A percentile compares a stretch with the other conserved stretches of the same genome.
phyloP scores from a whole-genome alignment of 2,113 vertebrate species.

The Nipponia nippon region DNA sequence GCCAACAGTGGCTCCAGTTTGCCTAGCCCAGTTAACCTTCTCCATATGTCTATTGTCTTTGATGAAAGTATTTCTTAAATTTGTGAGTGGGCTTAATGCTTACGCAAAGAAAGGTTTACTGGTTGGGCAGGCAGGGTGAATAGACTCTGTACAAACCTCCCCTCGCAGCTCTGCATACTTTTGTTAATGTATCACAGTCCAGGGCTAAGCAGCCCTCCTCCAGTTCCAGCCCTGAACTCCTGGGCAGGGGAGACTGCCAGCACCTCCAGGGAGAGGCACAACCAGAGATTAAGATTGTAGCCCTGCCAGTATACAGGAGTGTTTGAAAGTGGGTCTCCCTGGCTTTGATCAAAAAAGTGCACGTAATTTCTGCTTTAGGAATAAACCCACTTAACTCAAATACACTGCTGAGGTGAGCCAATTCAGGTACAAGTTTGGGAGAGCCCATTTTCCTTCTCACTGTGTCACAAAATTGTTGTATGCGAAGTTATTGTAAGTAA shows the following conservation, averaged over 20 bases:
- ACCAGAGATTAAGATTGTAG: neutral
- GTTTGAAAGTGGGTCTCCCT: neutral
- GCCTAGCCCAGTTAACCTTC: slow-evolving; percentile 43
- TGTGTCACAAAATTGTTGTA: neutral
- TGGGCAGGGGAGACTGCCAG: neutral
- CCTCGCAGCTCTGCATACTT: neutral
- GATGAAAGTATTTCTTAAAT: slow-evolving; percentile 8
- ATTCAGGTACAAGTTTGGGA: neutral
- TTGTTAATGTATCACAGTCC: neutral
- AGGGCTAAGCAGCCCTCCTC: neutral
- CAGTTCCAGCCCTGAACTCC: neutral
- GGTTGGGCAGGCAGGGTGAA: neutral
- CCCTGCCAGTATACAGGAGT: neutral
- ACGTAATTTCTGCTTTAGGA: neutral
- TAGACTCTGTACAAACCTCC: neutral
- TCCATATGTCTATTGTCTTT: slow-evolving; percentile 54
- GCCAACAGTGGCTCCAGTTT: slow-evolving; percentile 53
- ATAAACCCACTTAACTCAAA: neutral
- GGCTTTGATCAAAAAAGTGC: neutral
- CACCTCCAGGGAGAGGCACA: neutral
- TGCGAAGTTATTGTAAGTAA: neutral
- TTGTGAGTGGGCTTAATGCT: neutral
- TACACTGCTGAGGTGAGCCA: neutral
- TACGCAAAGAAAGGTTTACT: slow-evolving; percentile 25
- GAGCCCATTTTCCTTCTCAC: neutral